phyloP scores from a whole-genome alignment of 1,140 invertebrate species.

The Dendroctonus ponderosae region DNA sequence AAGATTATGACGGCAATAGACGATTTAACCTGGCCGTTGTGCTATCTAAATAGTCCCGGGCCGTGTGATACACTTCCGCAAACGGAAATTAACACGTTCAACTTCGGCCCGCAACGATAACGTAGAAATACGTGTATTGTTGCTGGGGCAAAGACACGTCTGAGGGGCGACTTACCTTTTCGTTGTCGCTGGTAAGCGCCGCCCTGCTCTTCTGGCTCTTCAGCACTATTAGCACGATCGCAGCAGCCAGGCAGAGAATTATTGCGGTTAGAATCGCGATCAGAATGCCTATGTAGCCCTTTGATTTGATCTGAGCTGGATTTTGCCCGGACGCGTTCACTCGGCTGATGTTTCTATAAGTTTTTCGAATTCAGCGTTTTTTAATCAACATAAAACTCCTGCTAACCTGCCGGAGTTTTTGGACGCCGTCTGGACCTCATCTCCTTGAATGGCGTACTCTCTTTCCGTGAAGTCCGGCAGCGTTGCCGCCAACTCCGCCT shows the following conservation, averaged over 20 bases:
- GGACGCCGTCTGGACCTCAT: conserved; percentile 57
- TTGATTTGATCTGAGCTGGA: conserved; percentile 47
- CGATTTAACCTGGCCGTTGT: conserved; percentile 24
- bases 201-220: conserved; percentile 64
- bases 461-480: conserved; percentile 52
- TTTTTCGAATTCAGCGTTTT: too few relatives aligned
- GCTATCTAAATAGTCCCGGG: conserved; percentile 24
- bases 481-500: conserved; percentile 59
- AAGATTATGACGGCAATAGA: conserved; percentile 11
- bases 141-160: background rate
- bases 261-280: conserved; percentile 75
- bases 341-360: conserved; percentile 37
- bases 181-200: conserved; percentile 37
- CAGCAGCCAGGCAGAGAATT: conserved; percentile 66
- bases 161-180: conserved; percentile 39
- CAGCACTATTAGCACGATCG: conserved; percentile 71
- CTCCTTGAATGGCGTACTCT: conserved; percentile 66
- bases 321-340: too few relatives aligned
- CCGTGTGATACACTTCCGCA: conserved; percentile 18
- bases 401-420: too few relatives aligned
- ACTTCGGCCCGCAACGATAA: conserved; percentile 4
- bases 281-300: conserved; percentile 67
- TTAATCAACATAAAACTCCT: too few relatives aligned
- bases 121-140: conserved; percentile 13
- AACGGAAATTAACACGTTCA: conserved; percentile 26